phyloP scores from a whole-genome alignment of 2,888 invertebrate genomes.

The Latrodectus hesperus region DNA sequence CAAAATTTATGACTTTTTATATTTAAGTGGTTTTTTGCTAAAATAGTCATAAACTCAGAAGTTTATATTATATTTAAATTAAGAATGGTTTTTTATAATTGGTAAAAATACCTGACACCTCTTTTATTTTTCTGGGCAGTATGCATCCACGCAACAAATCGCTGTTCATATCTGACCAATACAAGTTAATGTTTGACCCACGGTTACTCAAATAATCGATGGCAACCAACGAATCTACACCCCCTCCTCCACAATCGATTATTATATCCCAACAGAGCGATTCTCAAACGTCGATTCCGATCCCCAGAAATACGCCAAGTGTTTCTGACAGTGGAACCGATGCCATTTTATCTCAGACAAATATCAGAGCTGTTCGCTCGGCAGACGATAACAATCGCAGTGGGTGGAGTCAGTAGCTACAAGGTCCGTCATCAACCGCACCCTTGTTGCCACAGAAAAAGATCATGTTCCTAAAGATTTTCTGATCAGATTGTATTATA shows the following conservation, averaged over 20 bases:
- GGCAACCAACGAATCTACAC: conserved; percentile 7
- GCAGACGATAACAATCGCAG: conserved; percentile 48
- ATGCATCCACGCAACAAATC: conserved; percentile 23
- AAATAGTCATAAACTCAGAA: too few species aligned
- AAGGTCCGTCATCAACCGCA: conserved; percentile 49
- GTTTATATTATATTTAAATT: too few species aligned
- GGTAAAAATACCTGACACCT: too few species aligned
- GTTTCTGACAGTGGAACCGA: conserved; percentile 40
- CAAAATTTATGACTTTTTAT: too few species aligned
- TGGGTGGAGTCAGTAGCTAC: conserved; percentile 54
- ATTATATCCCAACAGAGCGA: conserved; percentile 3
- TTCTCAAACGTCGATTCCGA: conserved; percentile 19
- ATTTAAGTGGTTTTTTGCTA: too few species aligned
- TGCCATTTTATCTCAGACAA: conserved; percentile 28
- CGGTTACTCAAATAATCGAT: conserved; percentile 33
- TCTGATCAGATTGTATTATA: not conserved
- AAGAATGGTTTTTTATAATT: too few species aligned
- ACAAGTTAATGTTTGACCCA: conserved; percentile 36
- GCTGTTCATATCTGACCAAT: conserved; percentile 13
- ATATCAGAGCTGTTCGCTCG: conserved; percentile 24
- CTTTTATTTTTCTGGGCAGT: too few species aligned
- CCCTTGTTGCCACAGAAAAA: conserved; percentile 26
- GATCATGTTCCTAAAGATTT: conserved; percentile 27
- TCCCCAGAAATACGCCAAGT: conserved; percentile 12
- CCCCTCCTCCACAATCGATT: conserved; percentile 35